phyloP scores from a whole-genome alignment of 1,140 invertebrate species.

The Sweltsa coloradensis region DNA sequence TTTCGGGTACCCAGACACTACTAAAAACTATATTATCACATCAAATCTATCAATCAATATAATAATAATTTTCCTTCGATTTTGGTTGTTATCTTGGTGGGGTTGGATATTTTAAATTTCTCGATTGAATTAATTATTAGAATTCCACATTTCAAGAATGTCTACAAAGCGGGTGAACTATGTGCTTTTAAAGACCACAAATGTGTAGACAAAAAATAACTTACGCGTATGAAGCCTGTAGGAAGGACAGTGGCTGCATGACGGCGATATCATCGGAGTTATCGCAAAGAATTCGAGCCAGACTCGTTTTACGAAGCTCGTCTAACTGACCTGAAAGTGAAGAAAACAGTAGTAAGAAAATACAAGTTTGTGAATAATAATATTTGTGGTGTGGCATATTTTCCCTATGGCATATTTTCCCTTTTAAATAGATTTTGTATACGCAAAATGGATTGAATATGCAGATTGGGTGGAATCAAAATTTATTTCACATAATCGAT shows the following conservation, averaged over 20 bases:
- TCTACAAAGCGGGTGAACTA: not conserved
- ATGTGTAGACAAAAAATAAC: conserved; percentile 9
- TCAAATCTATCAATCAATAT: not conserved
- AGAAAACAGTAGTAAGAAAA: conserved; percentile 6
- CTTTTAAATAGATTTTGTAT: too few species aligned
- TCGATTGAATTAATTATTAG: not conserved
- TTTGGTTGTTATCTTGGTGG: not conserved
- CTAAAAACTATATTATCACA: too few species aligned
- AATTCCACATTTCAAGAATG: not conserved
- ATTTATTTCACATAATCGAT: too few species aligned
- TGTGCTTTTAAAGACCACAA: not conserved
- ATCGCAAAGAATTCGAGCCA: conserved; percentile 42
- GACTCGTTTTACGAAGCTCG: conserved; percentile 37
- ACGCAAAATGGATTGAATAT: too few species aligned
- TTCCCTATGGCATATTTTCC: too few species aligned
- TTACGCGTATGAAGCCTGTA: conserved; percentile 32
- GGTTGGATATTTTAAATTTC: not conserved
- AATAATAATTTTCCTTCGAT: conserved; percentile 16
- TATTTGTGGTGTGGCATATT: too few species aligned
- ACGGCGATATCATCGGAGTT: conserved; percentile 37
- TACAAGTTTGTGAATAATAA: too few species aligned
- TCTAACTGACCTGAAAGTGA: conserved; percentile 34
- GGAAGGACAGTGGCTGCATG: conserved; percentile 39
- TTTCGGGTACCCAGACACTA: too few species aligned
- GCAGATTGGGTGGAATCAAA: too few species aligned